phyloP scores from a whole-genome alignment of 2,888 invertebrate genomes.

The Ernsta delagoae region DNA sequence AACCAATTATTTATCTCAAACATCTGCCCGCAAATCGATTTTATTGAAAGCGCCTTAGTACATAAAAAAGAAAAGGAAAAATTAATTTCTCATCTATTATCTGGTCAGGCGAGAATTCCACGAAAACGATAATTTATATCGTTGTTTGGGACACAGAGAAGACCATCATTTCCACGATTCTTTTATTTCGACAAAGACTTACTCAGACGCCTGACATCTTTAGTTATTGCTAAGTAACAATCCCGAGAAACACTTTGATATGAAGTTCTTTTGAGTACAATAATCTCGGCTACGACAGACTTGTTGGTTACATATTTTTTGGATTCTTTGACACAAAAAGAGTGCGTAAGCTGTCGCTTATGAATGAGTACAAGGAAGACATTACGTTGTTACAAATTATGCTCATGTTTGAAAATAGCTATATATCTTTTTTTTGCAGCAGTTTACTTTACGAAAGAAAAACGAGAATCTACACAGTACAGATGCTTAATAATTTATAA shows the following conservation, averaged over 20 bases:
- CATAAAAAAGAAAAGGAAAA: constrained; percentile 37
- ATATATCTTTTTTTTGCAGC: too few relatives aligned
- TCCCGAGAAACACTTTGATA: constrained; percentile 31
- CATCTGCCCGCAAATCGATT: too few relatives aligned
- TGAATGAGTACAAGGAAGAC: too few relatives aligned
- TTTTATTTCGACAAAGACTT: constrained; percentile 19
- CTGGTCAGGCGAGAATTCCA: constrained; percentile 39
- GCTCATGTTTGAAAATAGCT: not conserved
- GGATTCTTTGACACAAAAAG: constrained; percentile 5
- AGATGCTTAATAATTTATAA: too few relatives aligned
- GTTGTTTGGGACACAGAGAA: not conserved
- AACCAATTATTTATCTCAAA: not conserved
- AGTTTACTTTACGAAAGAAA: too few relatives aligned
- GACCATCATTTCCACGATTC: constrained; percentile 10
- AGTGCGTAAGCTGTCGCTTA: constrained; percentile 1
- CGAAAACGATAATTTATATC: constrained; percentile 19
- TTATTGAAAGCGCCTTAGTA: constrained; percentile 12
- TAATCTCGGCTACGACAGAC: constrained; percentile 18
- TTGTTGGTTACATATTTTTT: constrained; percentile 24
- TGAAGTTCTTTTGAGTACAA: constrained; percentile 21
- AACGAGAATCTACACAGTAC: too few relatives aligned
- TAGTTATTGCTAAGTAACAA: constrained; percentile 21
- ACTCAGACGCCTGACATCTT: constrained; percentile 32
- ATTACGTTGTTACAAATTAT: too few relatives aligned
- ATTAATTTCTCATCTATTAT: constrained; percentile 38